A percentile compares a stretch with the other conserved stretches of the same genome.
phyloP scores from a whole-genome alignment of 2,888 invertebrate genomes.

The Drepana falcataria region DNA sequence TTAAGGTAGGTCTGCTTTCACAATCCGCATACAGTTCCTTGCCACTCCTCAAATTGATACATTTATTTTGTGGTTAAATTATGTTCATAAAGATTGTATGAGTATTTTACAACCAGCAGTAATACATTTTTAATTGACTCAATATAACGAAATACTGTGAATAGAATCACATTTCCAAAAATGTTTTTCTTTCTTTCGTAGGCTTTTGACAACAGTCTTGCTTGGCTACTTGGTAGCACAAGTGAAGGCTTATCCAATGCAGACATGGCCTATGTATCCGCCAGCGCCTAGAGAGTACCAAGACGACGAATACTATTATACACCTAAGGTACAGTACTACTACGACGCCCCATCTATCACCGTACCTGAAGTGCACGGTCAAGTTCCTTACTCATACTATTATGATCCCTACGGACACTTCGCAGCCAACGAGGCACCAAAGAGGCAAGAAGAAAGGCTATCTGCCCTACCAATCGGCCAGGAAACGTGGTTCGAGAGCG shows the following conservation, averaged over 20 bases:
- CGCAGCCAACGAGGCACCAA: slow-evolving; percentile 76
- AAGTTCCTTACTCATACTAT: slow-evolving; percentile 65
- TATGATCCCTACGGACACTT: slow-evolving; percentile 73
- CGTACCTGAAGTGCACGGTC: slow-evolving; percentile 58
- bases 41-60: no score
- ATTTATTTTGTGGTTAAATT: no score
- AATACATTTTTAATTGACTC: no score
- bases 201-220: slow-evolving; percentile 57
- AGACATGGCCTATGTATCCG: slow-evolving; percentile 71
- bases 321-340: slow-evolving; percentile 72
- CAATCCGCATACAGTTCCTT: no score
- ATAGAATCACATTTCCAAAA: no score
- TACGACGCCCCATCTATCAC: slow-evolving; percentile 59
- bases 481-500: slow-evolving; percentile 82
- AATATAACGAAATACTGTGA: no score
- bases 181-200: slow-evolving; percentile 34
- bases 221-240: slow-evolving; percentile 71
- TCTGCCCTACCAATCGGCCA: slow-evolving; percentile 82
- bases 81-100: no score
- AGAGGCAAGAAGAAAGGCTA: slow-evolving; percentile 80
- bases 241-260: slow-evolving; percentile 62
- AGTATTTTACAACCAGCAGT: no score
- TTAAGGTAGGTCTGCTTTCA: slow-evolving; percentile 47
- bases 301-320: slow-evolving; percentile 78
- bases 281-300: slow-evolving; percentile 71